phyloP scores from a whole-genome alignment of 35 echinoderm and acorn worm genomes.

The Stichopus chloronotus region DNA sequence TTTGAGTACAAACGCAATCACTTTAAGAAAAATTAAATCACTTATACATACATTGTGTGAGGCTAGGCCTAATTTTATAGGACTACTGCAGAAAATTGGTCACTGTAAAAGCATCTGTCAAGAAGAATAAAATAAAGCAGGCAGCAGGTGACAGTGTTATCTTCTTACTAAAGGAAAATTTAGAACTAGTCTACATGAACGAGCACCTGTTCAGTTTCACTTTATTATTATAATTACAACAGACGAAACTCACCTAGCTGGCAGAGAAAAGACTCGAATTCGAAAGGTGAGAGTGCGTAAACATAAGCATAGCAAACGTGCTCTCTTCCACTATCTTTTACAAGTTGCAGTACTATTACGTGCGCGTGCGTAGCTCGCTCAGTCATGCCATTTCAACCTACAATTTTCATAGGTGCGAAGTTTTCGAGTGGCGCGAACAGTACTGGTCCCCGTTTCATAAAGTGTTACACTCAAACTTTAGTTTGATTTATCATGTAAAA shows the following conservation, averaged over 20 bases:
- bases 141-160: conserved; percentile 4
- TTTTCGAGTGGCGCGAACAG: too few species aligned
- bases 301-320: too few species aligned
- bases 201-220: background rate
- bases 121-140: background rate
- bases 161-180: background rate
- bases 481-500: too few species aligned
- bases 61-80: background rate
- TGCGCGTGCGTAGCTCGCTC: too few species aligned
- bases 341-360: too few species aligned
- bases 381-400: too few species aligned
- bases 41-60: background rate
- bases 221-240: conserved; percentile 9
- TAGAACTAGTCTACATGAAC: background rate
- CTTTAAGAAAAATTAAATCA: background rate
- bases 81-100: conserved; percentile 15
- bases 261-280: background rate
- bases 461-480: too few species aligned
- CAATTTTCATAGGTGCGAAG: too few species aligned
- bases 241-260: background rate
- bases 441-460: too few species aligned
- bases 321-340: too few species aligned
- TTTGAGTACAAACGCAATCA: too few species aligned
- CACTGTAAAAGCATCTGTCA: background rate
- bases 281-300: too few species aligned